These are phyloP conservation scores for Ochotona curzoniae DNA, from an alignment of 2,113 vertebrate species.

Conservation along the genomic window DNA sequence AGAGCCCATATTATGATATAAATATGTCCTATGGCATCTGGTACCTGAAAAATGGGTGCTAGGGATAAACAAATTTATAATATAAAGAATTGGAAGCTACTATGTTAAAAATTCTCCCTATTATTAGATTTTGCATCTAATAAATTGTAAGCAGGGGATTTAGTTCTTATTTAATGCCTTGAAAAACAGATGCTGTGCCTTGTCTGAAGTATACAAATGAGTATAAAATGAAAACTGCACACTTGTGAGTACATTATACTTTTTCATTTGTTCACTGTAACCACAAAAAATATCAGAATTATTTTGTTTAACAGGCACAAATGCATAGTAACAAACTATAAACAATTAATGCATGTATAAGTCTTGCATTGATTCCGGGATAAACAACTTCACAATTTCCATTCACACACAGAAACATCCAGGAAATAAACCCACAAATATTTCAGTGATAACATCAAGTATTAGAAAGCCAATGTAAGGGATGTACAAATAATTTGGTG, in stretches of 20 bases:
- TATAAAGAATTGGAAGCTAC: background rate
- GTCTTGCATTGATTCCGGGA: background rate
- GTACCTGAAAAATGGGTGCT: background rate
- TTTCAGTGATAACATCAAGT: background rate
- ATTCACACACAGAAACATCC: background rate
- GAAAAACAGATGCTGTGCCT: background rate
- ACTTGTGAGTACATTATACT: background rate
- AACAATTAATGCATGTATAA: background rate
- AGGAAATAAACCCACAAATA: background rate
- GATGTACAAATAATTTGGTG: background rate
- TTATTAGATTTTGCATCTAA: too few species aligned
- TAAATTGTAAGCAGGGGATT: background rate
- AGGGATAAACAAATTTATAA: background rate
- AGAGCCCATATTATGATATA: background rate
- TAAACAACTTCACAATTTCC: background rate
- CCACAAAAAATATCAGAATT: background rate
- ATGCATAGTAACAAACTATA: background rate
- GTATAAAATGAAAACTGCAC: background rate
- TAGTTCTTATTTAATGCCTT: background rate
- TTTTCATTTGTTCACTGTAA: background rate
- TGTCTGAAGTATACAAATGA: background rate
- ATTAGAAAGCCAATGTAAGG: background rate
- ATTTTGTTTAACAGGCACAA: background rate
- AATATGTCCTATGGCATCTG: background rate
- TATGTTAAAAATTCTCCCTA: background rate